Evolutionary conservation across 2,797 vertebrate species (phyloP).

Genomic region (Anabacerthia variegaticeps): DNA sequence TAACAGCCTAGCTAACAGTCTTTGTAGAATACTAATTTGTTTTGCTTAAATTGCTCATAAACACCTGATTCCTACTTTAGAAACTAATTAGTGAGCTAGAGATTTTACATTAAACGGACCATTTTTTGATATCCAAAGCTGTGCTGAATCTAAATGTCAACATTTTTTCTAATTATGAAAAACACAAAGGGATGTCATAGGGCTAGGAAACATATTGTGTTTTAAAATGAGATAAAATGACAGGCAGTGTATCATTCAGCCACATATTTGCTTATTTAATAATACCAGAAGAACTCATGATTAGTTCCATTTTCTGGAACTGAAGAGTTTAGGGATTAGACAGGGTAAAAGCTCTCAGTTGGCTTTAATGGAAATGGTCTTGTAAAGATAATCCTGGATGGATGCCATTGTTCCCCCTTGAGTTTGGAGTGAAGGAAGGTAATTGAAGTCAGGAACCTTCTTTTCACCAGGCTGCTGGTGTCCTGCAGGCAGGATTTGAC

Average conservation of each 20-base stretch:
- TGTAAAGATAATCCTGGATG: not conserved
- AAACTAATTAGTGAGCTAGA: conserved; percentile 51
- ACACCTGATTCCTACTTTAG: conserved; percentile 29
- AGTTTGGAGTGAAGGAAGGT: not conserved
- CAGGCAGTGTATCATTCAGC: conserved; percentile 10
- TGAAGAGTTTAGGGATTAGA: not conserved
- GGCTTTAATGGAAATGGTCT: not conserved
- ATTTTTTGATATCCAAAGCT: not conserved
- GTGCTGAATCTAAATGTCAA: conserved; percentile 45
- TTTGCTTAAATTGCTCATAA: conserved; percentile 53
- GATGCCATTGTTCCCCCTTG: not conserved
- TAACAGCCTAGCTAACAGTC: not conserved
- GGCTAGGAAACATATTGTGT: conserved; percentile 19
- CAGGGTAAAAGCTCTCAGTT: conserved; percentile 21
- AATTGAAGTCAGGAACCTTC: not conserved
- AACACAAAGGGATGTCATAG: conserved; percentile 35
- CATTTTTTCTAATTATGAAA: conserved; percentile 35
- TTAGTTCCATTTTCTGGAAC: conserved; percentile 12
- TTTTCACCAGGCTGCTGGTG: not conserved
- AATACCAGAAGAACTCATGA: not conserved
- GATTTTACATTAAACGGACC: not conserved
- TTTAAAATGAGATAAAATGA: conserved; percentile 30
- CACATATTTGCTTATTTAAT: conserved; percentile 31
- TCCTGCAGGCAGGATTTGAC: not conserved
- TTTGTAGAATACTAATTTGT: conserved; percentile 33